phyloP scores from a whole-genome alignment of 1,140 invertebrate genomes.

The Agrypnia vestita region DNA sequence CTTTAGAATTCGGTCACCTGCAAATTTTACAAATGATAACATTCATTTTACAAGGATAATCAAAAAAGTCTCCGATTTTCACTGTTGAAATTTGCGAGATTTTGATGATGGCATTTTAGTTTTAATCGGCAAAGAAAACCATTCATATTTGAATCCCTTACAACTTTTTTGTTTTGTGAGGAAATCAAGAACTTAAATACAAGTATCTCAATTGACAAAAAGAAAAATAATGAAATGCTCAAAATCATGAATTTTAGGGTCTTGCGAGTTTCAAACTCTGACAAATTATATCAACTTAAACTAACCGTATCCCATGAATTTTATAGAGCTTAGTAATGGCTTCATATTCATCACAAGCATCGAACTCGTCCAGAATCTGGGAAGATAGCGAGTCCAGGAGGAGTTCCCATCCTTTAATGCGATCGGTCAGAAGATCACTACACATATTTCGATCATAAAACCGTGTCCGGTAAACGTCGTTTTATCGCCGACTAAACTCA shows the following conservation, averaged over 20 bases:
- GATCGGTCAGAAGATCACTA: not conserved
- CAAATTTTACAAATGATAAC: too few relatives aligned
- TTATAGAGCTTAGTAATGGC: constrained; percentile 9
- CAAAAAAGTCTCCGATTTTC: too few relatives aligned
- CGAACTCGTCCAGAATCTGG: not conserved
- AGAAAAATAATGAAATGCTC: not conserved
- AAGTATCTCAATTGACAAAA: not conserved
- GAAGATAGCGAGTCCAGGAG: constrained; percentile 19
- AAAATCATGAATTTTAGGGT: not conserved
- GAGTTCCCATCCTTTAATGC: constrained; percentile 1
- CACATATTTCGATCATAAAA: too few relatives aligned
- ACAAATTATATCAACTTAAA: not conserved
- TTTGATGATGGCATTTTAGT: too few relatives aligned
- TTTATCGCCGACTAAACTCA: too few relatives aligned
- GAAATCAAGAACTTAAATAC: not conserved
- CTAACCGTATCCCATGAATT: constrained; percentile 17
- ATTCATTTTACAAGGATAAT: too few relatives aligned
- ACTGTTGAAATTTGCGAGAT: too few relatives aligned
- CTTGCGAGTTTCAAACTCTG: not conserved
- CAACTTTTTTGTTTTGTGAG: not conserved
- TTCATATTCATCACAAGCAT: constrained; percentile 11
- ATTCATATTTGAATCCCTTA: not conserved
- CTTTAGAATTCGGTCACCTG: too few relatives aligned
- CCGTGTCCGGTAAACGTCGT: too few relatives aligned
- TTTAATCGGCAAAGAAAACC: too few relatives aligned